Percentiles rank a stretch among this genome's conserved stretches.
These are phyloP conservation scores for Paramisgurnus dabryanus DNA, from an alignment of 2,113 vertebrate species.

Conservation along the genomic window DNA sequence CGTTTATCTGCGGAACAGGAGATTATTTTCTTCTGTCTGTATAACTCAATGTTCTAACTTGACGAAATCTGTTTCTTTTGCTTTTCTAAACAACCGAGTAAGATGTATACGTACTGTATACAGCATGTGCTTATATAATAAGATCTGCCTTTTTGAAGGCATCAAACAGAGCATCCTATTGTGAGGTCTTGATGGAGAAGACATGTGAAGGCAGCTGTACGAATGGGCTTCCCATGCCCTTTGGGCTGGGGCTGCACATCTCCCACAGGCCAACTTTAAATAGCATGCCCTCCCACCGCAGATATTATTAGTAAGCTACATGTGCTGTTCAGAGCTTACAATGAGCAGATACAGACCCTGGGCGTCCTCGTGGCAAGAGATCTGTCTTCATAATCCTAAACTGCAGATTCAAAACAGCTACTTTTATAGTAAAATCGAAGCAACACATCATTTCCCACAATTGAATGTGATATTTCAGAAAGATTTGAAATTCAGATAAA, in stretches of 20 bases:
- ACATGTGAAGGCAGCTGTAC: constrained; percentile 62
- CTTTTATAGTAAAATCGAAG: constrained; percentile 7
- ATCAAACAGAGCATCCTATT: constrained; percentile 36
- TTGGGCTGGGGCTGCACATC: constrained; percentile 76
- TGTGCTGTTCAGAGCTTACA: constrained; percentile 61
- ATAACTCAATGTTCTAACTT: not conserved
- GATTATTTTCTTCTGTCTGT: not conserved
- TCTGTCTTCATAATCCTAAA: constrained; percentile 2
- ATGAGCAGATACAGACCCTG: constrained; percentile 31
- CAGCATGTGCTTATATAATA: too few species aligned
- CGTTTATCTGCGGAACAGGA: not conserved
- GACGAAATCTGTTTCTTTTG: not conserved
- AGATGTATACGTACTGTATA: too few species aligned
- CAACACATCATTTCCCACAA: constrained; percentile 8
- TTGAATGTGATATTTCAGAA: not conserved
- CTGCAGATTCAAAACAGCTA: not conserved
- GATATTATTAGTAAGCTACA: constrained; percentile 69
- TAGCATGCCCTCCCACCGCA: constrained; percentile 69
- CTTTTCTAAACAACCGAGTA: not conserved
- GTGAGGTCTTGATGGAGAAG: constrained; percentile 56
- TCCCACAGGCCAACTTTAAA: constrained; percentile 78
- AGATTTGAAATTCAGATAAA: not conserved
- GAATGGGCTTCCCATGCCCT: constrained; percentile 84
- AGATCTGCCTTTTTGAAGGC: not conserved
- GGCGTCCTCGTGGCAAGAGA: constrained; percentile 30